Conservation (phyloP, 2,113 vertebrate genomes). For the Psephotus haematonotus region DNA sequence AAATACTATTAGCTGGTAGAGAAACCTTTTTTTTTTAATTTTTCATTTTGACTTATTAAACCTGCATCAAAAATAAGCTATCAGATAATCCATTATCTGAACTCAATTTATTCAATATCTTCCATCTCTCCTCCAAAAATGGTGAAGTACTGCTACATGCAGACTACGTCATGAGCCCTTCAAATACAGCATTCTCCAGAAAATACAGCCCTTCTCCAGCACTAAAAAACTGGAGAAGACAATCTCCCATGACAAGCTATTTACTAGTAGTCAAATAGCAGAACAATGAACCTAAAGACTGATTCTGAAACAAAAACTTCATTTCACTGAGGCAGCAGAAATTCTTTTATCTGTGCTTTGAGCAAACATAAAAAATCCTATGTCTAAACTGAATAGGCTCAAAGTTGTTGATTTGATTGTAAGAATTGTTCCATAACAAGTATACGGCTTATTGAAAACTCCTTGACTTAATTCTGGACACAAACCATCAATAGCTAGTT, state of each 20-base stretch:
- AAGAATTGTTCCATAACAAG: background rate
- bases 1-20: conserved; percentile 73
- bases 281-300: background rate
- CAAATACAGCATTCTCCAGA: background rate
- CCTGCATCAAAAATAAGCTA: conserved; percentile 22
- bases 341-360: background rate
- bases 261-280: background rate
- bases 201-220: background rate
- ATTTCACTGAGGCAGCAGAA: background rate
- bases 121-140: background rate
- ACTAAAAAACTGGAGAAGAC: background rate
- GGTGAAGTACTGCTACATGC: background rate
- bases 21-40: background rate
- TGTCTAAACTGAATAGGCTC: background rate
- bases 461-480: background rate
- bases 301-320: background rate
- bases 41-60: conserved; percentile 37
- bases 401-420: background rate
- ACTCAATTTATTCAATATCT: background rate
- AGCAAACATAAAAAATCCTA: background rate
- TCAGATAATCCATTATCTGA: background rate
- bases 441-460: background rate
- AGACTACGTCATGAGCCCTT: background rate
- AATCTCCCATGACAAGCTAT: background rate
- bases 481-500: background rate